phyloP scores from a whole-genome alignment of 2,797 vertebrate genomes.

The Paedocypris micromegethes region DNA sequence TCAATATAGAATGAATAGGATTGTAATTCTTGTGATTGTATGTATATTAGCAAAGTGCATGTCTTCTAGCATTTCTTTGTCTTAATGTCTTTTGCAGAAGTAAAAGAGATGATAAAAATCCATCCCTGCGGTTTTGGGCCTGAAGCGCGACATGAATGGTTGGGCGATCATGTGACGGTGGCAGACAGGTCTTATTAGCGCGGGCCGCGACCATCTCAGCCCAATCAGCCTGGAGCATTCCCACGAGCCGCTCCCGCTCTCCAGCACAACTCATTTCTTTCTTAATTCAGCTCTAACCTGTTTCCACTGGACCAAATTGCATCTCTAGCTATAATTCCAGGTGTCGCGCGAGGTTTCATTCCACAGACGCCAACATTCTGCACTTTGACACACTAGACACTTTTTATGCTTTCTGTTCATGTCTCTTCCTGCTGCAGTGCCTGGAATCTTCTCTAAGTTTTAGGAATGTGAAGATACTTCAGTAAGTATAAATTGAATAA shows the following conservation, averaged over 20 bases:
- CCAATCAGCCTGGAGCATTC: slow-evolving; percentile 36
- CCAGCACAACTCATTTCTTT: slow-evolving; percentile 36
- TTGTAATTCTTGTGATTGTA: no score
- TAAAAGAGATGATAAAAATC: no score
- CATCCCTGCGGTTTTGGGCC: no score
- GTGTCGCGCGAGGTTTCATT: slow-evolving; percentile 21
- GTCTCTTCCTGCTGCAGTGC: no score
- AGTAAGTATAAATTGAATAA: no score
- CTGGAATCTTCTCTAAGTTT: no score
- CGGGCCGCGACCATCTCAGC: slow-evolving; percentile 48
- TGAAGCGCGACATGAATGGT: not conserved
- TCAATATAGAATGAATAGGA: no score
- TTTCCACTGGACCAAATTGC: slow-evolving; percentile 24
- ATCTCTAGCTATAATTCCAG: slow-evolving; percentile 23
- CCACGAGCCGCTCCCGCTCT: slow-evolving; percentile 8
- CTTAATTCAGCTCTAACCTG: slow-evolving; percentile 32
- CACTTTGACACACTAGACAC: not conserved
- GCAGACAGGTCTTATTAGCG: slow-evolving; percentile 39
- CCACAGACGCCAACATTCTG: not conserved
- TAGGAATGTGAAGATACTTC: no score
- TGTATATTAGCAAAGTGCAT: no score
- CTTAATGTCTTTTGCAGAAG: no score
- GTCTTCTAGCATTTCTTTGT: no score
- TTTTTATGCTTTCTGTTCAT: no score
- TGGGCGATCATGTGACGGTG: slow-evolving; percentile 18